Evolutionary conservation across 2,888 invertebrate species (phyloP).

Genomic region (Rotaria sp.): DNA sequence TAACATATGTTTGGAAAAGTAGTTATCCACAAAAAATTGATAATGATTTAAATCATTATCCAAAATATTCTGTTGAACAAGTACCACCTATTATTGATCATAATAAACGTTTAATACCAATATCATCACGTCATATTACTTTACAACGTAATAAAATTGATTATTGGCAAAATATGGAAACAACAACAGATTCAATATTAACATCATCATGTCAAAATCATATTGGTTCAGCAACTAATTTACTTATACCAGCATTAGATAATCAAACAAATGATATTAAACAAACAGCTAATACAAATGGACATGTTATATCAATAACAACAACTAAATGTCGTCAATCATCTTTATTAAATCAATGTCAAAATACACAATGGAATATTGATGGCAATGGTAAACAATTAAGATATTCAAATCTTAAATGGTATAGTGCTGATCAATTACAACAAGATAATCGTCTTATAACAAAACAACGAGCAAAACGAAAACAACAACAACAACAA

Average conservation of each 20-base stretch:
- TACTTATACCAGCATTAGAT: neutral
- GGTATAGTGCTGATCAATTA: conserved; percentile 28
- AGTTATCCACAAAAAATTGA: neutral
- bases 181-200: neutral
- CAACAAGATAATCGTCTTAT: neutral
- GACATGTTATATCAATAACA: conserved; percentile 13
- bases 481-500: neutral
- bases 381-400: neutral
- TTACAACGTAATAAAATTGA: neutral
- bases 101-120: neutral
- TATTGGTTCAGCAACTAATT: neutral
- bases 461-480: neutral
- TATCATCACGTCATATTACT: neutral
- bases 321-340: neutral
- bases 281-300: neutral
- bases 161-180: neutral
- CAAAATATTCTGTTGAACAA: neutral
- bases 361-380: neutral
- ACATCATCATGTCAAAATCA: conserved; percentile 19
- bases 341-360: neutral
- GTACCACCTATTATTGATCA: neutral
- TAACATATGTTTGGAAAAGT: neutral
- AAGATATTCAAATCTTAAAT: neutral
- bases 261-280: neutral
- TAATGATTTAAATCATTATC: neutral